These are phyloP conservation scores for Radopholus similis DNA, from an alignment of 1,140 invertebrate species.

Conservation along the genomic window DNA sequence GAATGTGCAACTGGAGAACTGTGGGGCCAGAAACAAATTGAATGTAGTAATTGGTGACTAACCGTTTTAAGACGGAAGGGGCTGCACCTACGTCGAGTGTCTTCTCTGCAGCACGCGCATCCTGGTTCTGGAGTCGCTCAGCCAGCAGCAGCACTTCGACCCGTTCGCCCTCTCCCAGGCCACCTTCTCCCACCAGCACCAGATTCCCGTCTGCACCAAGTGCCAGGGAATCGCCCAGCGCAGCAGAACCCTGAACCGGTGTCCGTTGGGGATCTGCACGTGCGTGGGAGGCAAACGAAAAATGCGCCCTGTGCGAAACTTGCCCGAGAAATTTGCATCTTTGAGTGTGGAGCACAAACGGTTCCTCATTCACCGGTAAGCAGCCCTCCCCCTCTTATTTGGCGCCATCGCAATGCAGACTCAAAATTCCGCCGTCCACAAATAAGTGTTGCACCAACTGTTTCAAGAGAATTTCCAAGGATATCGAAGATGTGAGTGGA, in stretches of 20 bases:
- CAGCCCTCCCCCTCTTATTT: no score
- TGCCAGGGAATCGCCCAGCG: slow-evolving; percentile 19
- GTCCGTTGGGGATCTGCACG: slow-evolving; percentile 26
- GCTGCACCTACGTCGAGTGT: slow-evolving; percentile 23
- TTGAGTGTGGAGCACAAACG: slow-evolving; percentile 27
- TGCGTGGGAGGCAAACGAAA: slow-evolving; percentile 27
- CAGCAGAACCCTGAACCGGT: slow-evolving; percentile 23
- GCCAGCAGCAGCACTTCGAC: slow-evolving; percentile 12
- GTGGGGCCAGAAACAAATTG: slow-evolving; percentile 1
- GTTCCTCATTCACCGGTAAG: slow-evolving; percentile 20
- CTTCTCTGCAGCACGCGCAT: slow-evolving; percentile 22
- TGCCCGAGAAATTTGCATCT: slow-evolving; percentile 26
- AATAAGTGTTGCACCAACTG: slow-evolving; percentile 32
- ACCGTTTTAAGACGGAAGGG: slow-evolving; percentile 5
- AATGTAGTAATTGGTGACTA: background rate
- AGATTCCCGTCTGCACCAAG: slow-evolving; percentile 29
- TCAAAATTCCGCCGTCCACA: slow-evolving; percentile 26
- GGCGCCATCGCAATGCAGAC: no score
- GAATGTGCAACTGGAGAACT: slow-evolving; percentile 13
- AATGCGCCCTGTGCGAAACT: slow-evolving; percentile 31
- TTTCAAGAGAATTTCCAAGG: slow-evolving; percentile 28
- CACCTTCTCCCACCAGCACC: slow-evolving; percentile 4
- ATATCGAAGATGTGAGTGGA: slow-evolving; percentile 25
- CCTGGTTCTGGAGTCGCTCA: slow-evolving; percentile 17
- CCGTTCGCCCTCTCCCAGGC: background rate